A percentile compares a stretch with the other conserved stretches of the same genome.
phyloP scores from a whole-genome alignment of 2,888 invertebrate genomes.

The Prosapia bicincta region DNA sequence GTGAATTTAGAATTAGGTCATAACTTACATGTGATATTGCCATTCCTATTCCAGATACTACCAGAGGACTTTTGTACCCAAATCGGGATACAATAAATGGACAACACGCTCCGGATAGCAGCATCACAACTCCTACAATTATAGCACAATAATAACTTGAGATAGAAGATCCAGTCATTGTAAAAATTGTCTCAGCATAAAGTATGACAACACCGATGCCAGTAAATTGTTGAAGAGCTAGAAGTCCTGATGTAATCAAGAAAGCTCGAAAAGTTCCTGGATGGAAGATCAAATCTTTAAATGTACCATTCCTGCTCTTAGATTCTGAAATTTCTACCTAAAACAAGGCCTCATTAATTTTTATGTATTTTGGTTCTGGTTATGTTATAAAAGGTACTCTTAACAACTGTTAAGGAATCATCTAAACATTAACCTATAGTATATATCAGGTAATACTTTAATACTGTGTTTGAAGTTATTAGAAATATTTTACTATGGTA shows the following conservation, averaged over 20 bases:
- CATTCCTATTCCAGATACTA: slow-evolving; percentile 41
- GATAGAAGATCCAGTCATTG: slow-evolving; percentile 56
- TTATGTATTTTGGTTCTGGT: no score
- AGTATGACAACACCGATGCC: slow-evolving; percentile 80
- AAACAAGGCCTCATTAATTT: no score
- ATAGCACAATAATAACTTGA: slow-evolving; percentile 62
- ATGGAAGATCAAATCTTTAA: slow-evolving; percentile 28
- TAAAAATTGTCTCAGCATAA: slow-evolving; percentile 66
- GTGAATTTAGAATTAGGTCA: no score
- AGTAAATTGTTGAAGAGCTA: slow-evolving; percentile 78
- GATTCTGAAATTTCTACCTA: slow-evolving; percentile 31
- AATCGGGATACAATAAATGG: slow-evolving; percentile 47
- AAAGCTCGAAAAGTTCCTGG: slow-evolving; percentile 58
- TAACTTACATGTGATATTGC: background rate
- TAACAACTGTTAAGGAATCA: no score
- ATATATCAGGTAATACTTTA: no score
- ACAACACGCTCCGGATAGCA: slow-evolving; percentile 56
- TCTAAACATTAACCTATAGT: no score
- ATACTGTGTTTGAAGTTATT: no score
- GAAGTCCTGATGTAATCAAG: slow-evolving; percentile 47
- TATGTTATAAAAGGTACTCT: no score
- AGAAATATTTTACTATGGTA: no score
- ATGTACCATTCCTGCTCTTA: slow-evolving; percentile 22
- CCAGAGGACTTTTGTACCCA: slow-evolving; percentile 47
- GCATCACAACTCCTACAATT: slow-evolving; percentile 71